Evolutionary conservation across 2,113 vertebrate species (phyloP), one percentile per base, ranked within the genome.

Genomic region (Gadus chalcogrammus): DNA sequence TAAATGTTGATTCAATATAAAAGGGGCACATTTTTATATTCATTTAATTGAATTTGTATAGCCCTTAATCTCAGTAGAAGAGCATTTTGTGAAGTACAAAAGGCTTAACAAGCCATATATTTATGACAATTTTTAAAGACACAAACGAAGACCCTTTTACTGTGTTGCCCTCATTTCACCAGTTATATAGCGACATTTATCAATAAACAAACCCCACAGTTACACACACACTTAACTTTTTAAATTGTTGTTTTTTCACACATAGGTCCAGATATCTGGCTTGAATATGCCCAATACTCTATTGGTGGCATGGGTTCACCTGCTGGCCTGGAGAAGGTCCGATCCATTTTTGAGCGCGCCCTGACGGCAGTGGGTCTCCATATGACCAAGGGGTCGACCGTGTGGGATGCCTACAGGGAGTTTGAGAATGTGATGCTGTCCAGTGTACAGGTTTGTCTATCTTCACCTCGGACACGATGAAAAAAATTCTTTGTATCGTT

Each of bases 271-370:
- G 95, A 99, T 64, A 95, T 99, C 61, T 99, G 97, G 97, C 86
- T 99, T n/a, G 97, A 99, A 56, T 99, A 95, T 0, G 95, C 95
- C 20, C 96, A 99, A 76, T 99, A 96, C 82, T 98, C 97, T 0
- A 97, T 99, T 0, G 96, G 97, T 1, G 97, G 96, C 52, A 98
- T 99, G 63, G 97, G 95, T 0, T 91, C 93, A 72, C 92, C 93
- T 0, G 97, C 96, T 6, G 97, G 97, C 2, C 94, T 99, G 0
- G 95, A 96, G 65, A 94, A 79, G 55, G 97, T 96, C 15, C 94
- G 97, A 4, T 79, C 92, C 0, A 89, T 97, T 70, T 98, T 99
- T 28, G 97, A 99, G 82, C 89, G 97, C 67, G 96, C 95, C 0
- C 70, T 99, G 31, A 99, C 94, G 0, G 94, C 95, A 0, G 96